phyloP scores from a whole-genome alignment of 2,113 vertebrate genomes.

The Corythornis vintsioides region DNA sequence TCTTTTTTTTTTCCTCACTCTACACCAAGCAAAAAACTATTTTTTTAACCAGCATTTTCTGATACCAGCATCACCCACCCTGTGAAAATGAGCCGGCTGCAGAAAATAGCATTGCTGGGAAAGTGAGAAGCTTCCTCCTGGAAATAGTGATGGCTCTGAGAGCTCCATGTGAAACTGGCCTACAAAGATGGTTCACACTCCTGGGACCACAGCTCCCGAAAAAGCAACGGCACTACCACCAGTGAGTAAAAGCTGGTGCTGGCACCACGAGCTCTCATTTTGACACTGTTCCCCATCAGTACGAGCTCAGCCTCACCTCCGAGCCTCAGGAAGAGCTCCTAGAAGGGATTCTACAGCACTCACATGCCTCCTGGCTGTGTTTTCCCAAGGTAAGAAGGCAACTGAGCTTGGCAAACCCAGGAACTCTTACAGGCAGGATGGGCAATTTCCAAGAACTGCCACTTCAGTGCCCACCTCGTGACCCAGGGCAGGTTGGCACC shows the following conservation, averaged over 20 bases:
- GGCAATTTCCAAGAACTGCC: not conserved
- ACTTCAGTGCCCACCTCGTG: accelerated
- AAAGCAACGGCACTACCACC: not conserved
- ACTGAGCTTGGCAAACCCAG: not conserved
- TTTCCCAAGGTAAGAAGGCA: not conserved
- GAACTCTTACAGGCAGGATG: not conserved
- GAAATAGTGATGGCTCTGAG: conserved; percentile 55
- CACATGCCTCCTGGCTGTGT: not conserved
- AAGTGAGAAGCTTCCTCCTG: conserved; percentile 65
- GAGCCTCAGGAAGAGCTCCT: not conserved
- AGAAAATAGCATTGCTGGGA: conserved; percentile 32
- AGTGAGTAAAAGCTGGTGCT: not conserved
- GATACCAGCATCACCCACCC: not conserved
- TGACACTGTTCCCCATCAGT: not conserved
- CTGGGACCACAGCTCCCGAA: not conserved
- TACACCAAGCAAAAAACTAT: not conserved
- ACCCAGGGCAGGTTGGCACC: not conserved
- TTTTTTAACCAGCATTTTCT: not conserved
- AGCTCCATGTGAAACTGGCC: conserved; percentile 42
- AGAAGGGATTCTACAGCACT: not conserved
- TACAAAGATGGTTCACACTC: not conserved
- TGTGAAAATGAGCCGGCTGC: not conserved
- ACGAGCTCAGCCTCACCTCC: accelerated
- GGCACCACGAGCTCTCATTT: not conserved
- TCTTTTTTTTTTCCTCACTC: conserved; percentile 17